Base-by-base conservation (phyloP, 2,113 vertebrate genomes). In the Toxotes jaculatrix region DNA sequence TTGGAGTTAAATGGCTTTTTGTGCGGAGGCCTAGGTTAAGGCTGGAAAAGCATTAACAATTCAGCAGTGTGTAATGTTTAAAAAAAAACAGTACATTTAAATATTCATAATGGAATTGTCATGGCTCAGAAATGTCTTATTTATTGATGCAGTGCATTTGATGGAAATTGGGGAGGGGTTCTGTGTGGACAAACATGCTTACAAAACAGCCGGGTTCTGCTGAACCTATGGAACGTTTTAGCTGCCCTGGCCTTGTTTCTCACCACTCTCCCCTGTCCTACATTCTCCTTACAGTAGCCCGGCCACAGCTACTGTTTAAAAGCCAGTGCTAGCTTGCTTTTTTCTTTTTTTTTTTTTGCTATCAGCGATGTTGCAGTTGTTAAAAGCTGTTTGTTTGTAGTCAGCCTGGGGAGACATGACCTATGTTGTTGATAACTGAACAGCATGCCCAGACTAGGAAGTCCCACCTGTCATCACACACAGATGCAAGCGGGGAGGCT, bases 71-170 rank as follows among this genome's bases (percentile, higher is more conserved):
- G 74, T 79, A 87, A 88, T 67, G 82, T 86, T 79, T 62, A 77
- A 67, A 63, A 43, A 87, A 81, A 88, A 85, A 92, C 69, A 85
- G 88, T 69, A 72, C 74, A 51, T 72, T 93, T 65, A 91, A 95
- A 92, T 91, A 93, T 94, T 94, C 77, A 93, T 91, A 56, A 74
- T 78, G 36, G 73, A 77, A 79, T 89, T 87, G 77, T 89, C 71
- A 59, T 77, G 65, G 78, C 67, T 85, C 36, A 45, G 69, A 82
- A 85, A 77, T 32, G 17, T 42, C 17, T 90, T 82, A 93, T 74
- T 93, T 90, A 94, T 93, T 87, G 73, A 93, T 86, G 86, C 51
- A 32, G 32, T 21, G 57, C 65, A 88, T 87, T 69, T 71, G 70
- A 81, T 70, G 77, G 81, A 90, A 90, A 84, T 75, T 79, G 11